Base-by-base conservation (phyloP, 2,888 invertebrate genomes). In the Callyntrura guangdongensis region DNA sequence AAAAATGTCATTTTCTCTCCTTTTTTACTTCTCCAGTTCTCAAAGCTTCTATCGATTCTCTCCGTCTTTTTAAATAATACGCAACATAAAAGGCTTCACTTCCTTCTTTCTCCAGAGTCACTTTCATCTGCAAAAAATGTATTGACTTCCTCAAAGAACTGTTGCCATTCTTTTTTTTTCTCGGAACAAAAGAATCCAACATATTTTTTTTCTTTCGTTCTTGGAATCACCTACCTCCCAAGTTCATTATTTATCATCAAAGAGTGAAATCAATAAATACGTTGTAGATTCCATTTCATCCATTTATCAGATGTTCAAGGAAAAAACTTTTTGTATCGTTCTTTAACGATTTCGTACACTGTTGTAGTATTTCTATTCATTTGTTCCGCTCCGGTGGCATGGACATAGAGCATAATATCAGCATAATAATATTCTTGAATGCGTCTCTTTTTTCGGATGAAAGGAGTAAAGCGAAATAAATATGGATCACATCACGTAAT, bases 161-260 rank as follows among this genome's bases (percentile, higher is more conserved):
- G 53, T 20, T 74, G n/a, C 74, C 53, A 49, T 77, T 53, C 49
- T 77, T 22, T 11, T 6, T 11, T 6, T 36, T 36, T 22, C 0
- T 47, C 27, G 17, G 79, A 56, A 79, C 79, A 49, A 74, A 25
- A 27, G 81, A 20, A 61, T 61, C 36, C 79, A 20, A 22, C 12
- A 61, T 45, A 36, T 36, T 36, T 36, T 36, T 36, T 36, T 36
- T 36, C 36, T 61, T 59, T 36, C 36, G 36, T 59, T 61, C 61
- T 82, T 82, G 59, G 81, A 82, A 17, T 61, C 47, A 8, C 14
- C 22, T 36, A 36, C 20, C 27, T 45, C 81, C 12, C 27, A 27
- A 82, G 36, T 82, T 82, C 61, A 82, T 82, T 82, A 61, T 82
- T 36, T 36, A 79, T 79, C 47, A 56, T 79, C 81, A 82, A 82